A percentile compares a stretch with the other conserved stretches of the same genome.
These are phyloP conservation scores for Timema podura DNA, from an alignment of 2,888 invertebrate genomes.

Conservation along the genomic window DNA sequence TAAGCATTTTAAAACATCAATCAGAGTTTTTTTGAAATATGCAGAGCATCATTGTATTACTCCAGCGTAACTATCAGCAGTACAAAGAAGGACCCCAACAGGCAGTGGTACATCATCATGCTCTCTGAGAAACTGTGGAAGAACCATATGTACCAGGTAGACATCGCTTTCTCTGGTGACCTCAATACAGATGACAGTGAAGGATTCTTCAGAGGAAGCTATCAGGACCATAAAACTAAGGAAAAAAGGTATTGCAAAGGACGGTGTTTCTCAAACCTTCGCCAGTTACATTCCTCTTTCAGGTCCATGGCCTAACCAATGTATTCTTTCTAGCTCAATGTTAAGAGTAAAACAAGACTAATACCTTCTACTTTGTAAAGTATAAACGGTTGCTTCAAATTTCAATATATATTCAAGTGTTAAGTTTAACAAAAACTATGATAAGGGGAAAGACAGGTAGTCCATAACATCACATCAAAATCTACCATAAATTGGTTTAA, in stretches of 20 bases:
- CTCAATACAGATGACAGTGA: constrained; percentile 60
- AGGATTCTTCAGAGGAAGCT: constrained; percentile 66
- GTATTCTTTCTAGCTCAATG: constrained; percentile 39
- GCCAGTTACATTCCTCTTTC: too few relatives aligned
- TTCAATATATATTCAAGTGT: too few relatives aligned
- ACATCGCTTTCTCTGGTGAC: constrained; percentile 61
- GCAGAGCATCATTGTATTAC: background rate
- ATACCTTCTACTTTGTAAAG: too few relatives aligned
- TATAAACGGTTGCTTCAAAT: too few relatives aligned
- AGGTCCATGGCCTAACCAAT: constrained; percentile 40
- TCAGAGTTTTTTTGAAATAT: too few relatives aligned
- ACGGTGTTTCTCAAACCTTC: constrained; percentile 47
- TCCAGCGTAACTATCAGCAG: constrained; percentile 42
- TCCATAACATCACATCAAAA: too few relatives aligned
- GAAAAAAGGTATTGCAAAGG: constrained; percentile 39
- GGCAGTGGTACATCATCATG: constrained; percentile 57
- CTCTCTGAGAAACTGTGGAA: constrained; percentile 55
- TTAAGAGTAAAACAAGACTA: too few relatives aligned
- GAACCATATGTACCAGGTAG: constrained; percentile 57
- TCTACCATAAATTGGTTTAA: too few relatives aligned
- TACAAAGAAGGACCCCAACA: constrained; percentile 54
- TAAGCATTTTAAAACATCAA: too few relatives aligned
- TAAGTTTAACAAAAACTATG: too few relatives aligned
- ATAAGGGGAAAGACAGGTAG: too few relatives aligned
- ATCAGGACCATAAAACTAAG: constrained; percentile 39